Evolutionary conservation across 2,797 vertebrate genomes (phyloP), one percentile per base, ranked within the genome.

Genomic region (Heteromormyrus szaboi): DNA sequence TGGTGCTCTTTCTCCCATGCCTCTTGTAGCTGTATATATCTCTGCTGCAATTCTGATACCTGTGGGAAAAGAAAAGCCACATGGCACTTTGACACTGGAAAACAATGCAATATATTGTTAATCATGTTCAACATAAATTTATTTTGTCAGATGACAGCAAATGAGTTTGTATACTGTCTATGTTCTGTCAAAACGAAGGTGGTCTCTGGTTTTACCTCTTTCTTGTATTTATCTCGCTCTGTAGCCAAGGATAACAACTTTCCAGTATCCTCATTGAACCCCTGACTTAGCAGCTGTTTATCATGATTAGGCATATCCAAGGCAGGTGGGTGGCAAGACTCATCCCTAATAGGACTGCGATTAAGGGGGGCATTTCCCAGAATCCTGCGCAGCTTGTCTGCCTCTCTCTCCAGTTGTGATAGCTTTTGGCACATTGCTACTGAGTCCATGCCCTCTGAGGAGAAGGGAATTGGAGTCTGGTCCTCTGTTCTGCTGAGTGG

Each of bases 201-300:
- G 11, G 48, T 33, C 25, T 33, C 14, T 53, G 84, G 22, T 54
- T 56, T 56, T 86, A 91, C 90, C 92, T 94, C 93, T 9, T 93
- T 93, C 89, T 91, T 92, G 87, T 96, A 94, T 90, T 93, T 59
- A 88, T 95, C 92, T n/a, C 93, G 92, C 93, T 92, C 94, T 48
- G 91, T 89, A 37, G 90, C 91, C 83, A 90, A 81, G 37, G 76
- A 90, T 85, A 93, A 2, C 84, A 93, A 2, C 84, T 91, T 91
- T 91, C 91, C 89, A n/a, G 89, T 85, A 22, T 89, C 90, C 90
- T 91, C 91, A 88, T 90, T 9, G 44, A 86, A 12, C 8, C 53
- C 62, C 83, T 53, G 86, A 53, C 46, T 88, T 48, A 87, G 68
- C 22, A 22, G 29, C 79, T 88, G 59, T 25, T 76, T 83, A 17